These are phyloP conservation scores for Pomphorhynchus laevis DNA, from an alignment of 1,140 invertebrate genomes.

Conservation along the genomic window DNA sequence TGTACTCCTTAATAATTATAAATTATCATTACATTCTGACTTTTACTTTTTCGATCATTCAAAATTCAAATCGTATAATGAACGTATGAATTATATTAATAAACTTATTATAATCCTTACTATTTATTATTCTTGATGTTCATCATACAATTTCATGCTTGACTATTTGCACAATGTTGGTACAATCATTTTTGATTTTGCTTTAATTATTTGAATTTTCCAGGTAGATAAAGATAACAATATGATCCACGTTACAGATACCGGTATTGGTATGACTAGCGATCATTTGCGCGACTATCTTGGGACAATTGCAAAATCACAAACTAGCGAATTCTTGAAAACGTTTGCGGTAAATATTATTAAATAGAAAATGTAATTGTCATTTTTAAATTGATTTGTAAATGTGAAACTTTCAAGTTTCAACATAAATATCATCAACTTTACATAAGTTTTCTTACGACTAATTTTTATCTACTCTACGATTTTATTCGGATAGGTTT, in stretches of 20 bases:
- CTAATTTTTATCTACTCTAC: too few species aligned
- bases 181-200: neutral
- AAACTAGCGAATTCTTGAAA: slow-evolving; percentile 81
- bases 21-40: neutral
- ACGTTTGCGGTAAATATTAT: slow-evolving; percentile 59
- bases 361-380: too few species aligned
- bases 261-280: slow-evolving; percentile 89
- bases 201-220: slow-evolving; percentile 2
- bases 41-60: neutral
- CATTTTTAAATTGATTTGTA: too few species aligned
- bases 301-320: slow-evolving; percentile 93
- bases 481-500: too few species aligned
- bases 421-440: too few species aligned
- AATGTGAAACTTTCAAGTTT: too few species aligned
- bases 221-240: slow-evolving; percentile 65
- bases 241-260: slow-evolving; percentile 64
- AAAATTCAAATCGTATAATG: neutral
- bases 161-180: neutral
- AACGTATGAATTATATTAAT: neutral
- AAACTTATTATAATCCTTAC: slow-evolving; percentile 4
- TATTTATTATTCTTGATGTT: slow-evolving; percentile 4
- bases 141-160: slow-evolving; percentile 3
- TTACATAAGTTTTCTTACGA: too few species aligned
- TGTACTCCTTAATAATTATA: too few species aligned
- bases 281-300: slow-evolving; percentile 68